phyloP scores from a whole-genome alignment of 2,113 vertebrate species.

The Ctenomys sociabilis region DNA sequence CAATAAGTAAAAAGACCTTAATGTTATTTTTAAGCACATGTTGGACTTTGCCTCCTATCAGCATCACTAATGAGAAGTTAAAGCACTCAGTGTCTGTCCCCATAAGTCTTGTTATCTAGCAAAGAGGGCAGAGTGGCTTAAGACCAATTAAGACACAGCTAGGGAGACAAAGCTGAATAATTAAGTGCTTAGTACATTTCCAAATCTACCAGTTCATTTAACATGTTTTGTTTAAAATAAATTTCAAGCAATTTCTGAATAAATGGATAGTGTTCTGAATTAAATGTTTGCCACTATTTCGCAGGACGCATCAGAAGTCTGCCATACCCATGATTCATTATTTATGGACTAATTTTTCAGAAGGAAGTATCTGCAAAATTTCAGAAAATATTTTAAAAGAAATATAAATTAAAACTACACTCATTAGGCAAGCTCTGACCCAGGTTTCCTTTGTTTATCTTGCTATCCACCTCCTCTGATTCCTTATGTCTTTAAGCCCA shows the following conservation, averaged over 20 bases:
- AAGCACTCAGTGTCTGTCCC: constrained; percentile 45
- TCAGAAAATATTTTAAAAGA: constrained; percentile 41
- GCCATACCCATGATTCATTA: background rate
- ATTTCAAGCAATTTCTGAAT: constrained; percentile 31
- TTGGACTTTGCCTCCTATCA: constrained; percentile 42
- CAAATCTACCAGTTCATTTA: constrained; percentile 56
- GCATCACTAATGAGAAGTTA: constrained; percentile 65
- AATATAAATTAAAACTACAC: constrained; percentile 1
- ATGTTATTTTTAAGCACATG: constrained; percentile 38
- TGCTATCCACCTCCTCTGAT: constrained; percentile 38
- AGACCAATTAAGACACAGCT: constrained; percentile 72
- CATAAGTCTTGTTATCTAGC: constrained; percentile 45
- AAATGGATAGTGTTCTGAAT: constrained; percentile 38
- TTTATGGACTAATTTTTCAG: constrained; percentile 29
- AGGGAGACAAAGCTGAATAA: constrained; percentile 68
- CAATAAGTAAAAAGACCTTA: constrained; percentile 29
- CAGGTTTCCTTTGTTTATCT: constrained; percentile 25
- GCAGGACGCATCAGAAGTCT: background rate
- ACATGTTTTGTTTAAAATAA: constrained; percentile 54
- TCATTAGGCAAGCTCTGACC: constrained; percentile 27
- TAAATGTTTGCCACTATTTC: constrained; percentile 13
- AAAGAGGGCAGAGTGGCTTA: constrained; percentile 62
- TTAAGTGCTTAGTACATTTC: constrained; percentile 62
- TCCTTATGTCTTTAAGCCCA: constrained; percentile 32
- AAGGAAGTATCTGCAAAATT: constrained; percentile 18